phyloP scores from a whole-genome alignment of 2,888 invertebrate species.

The Caenorhabditis becei region DNA sequence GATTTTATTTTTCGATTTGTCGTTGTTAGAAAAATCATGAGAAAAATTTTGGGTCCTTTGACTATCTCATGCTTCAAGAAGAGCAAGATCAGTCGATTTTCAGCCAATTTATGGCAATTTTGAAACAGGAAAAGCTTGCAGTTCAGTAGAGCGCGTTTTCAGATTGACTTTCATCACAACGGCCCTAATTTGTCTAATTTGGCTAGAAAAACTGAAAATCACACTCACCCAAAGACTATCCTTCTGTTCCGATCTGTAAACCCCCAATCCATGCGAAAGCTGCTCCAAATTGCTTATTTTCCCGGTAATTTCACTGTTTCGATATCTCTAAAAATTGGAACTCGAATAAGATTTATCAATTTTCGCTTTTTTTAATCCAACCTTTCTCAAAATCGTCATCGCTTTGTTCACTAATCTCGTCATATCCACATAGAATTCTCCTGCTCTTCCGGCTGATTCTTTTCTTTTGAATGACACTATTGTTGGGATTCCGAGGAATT shows the following conservation, averaged over 20 bases:
- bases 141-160: too few relatives aligned
- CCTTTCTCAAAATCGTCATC: neutral
- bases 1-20: too few relatives aligned
- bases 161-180: too few relatives aligned
- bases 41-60: too few relatives aligned
- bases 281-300: constrained; percentile 25
- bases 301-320: neutral
- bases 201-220: neutral
- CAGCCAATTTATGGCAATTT: neutral
- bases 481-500: constrained; percentile 11
- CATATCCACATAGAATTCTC: constrained; percentile 13
- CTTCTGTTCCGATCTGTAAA: constrained; percentile 5
- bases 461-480: neutral
- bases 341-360: too few relatives aligned
- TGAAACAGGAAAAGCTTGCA: neutral
- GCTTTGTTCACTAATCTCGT: neutral
- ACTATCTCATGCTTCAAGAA: too few relatives aligned
- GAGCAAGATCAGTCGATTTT: too few relatives aligned
- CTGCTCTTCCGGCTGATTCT: neutral
- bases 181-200: too few relatives aligned
- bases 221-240: neutral
- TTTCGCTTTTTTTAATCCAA: neutral
- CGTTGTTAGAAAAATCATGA: too few relatives aligned
- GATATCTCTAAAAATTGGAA: neutral
- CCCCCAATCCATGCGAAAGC: neutral